Base-by-base conservation (phyloP, 2,113 vertebrate genomes). In the Abramis brama region DNA sequence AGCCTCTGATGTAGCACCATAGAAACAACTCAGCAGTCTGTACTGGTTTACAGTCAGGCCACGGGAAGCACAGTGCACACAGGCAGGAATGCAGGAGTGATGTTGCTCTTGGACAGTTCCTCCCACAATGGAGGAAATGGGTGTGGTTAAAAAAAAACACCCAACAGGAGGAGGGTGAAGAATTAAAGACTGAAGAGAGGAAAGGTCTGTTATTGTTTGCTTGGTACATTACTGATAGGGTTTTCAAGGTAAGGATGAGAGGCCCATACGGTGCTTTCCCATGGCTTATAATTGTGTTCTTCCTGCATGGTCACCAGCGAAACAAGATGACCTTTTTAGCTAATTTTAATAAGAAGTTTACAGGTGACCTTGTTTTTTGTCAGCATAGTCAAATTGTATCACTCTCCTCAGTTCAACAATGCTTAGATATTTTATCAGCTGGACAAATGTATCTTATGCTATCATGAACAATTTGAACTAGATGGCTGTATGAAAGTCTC, bases 61-160 rank as follows among this genome's bases (percentile, higher is more conserved):
- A 39, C 80, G 74, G 74, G 60, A 86, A 90, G 90, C 87, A 79
- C 88, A 52, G 79, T 85, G 75, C 70, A 85, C 75, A 87, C 80
- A 88, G 87, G 87, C 81, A 87, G 52, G 77, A 86, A 87, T 70
- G 73, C 74, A 39, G 55, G 47, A 88, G 83, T 78, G 76, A 84
- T 82, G 71, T 85, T 87, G 70, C 68, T 85, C 30, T 85, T 85
- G 50, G 73, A 64, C 15, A 73, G 84, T 36, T 59, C 84, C 87
- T 87, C 91, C 86, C 78, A 88, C 91, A 55, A 75, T 91, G 82
- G 88, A 90, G 88, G 89, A 89, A 91, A 89, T 86, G 85, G 87
- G 86, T 75, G 84, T 71, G 83, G 87, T 89, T 90, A 79, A 77
- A 60, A 80, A 27, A 91, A 91, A 92, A 91, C 85, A 87, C 66